Conservation (phyloP, 2,113 vertebrate genomes). For the Siniperca knerii region DNA sequence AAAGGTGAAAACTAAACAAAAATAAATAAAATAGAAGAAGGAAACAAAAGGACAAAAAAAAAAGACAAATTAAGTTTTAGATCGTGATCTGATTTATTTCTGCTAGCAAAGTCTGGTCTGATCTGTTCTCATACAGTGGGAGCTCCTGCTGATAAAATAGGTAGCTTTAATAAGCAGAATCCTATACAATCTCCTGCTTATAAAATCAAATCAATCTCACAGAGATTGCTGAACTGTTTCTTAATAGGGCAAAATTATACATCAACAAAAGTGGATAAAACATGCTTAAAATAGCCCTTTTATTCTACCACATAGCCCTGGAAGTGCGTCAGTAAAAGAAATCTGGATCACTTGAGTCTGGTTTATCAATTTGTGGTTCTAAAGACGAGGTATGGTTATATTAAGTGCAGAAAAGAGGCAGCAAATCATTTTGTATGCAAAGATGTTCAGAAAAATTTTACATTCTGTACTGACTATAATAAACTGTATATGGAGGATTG, state of each 20-base stretch:
- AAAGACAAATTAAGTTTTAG: not conserved
- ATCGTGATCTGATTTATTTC: constrained; percentile 15
- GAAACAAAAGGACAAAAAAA: not conserved
- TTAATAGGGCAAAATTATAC: constrained; percentile 8
- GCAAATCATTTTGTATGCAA: not conserved
- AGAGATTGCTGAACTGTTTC: constrained; percentile 22
- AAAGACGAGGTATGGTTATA: not conserved
- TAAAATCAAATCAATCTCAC: constrained; percentile 10
- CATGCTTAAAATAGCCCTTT: constrained; percentile 11
- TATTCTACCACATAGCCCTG: not conserved
- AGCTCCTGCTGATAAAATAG: constrained; percentile 8
- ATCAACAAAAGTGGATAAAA: constrained; percentile 4
- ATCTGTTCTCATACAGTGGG: constrained; percentile 6
- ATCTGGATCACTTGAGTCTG: constrained; percentile 22
- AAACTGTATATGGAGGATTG: not conserved
- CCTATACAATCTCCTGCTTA: constrained; percentile 13
- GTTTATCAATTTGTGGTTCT: constrained; percentile 1
- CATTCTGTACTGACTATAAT: not conserved
- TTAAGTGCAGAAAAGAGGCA: not conserved
- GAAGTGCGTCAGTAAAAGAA: not conserved
- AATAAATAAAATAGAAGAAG: not conserved
- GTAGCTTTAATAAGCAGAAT: constrained; percentile 25
- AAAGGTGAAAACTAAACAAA: not conserved
- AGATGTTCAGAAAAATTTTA: not conserved
- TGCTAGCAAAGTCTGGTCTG: constrained; percentile 25